These are phyloP conservation scores for Aphrophora alni DNA, from an alignment of 2,888 invertebrate genomes.

Conservation along the genomic window DNA sequence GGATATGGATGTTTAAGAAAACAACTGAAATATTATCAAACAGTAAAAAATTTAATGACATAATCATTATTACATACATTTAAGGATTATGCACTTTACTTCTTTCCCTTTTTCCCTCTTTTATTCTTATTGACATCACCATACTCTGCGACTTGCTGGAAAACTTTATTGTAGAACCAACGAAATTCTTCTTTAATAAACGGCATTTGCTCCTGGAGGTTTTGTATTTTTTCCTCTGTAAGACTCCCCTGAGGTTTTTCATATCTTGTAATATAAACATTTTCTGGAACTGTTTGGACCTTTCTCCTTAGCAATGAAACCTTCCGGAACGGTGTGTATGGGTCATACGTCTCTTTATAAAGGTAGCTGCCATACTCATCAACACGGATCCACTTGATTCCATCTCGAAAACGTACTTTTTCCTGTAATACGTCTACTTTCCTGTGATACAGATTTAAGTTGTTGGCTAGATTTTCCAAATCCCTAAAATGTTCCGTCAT, in stretches of 20 bases:
- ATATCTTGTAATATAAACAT: not conserved
- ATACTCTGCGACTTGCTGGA: not conserved
- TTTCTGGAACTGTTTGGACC: not conserved
- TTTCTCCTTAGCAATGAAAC: conserved; percentile 12
- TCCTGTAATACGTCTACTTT: conserved; percentile 46
- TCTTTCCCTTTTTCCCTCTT: not conserved
- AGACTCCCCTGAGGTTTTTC: not conserved
- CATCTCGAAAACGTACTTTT: conserved; percentile 50
- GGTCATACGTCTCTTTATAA: conserved; percentile 34
- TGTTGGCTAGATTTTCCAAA: conserved; percentile 40
- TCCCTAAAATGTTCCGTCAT: conserved; percentile 48
- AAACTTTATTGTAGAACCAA: not conserved
- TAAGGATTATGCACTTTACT: not conserved
- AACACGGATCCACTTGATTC: conserved; percentile 50
- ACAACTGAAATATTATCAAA: not conserved
- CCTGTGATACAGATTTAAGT: conserved; percentile 44
- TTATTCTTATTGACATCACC: not conserved
- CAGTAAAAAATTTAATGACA: not conserved
- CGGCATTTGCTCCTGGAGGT: conserved; percentile 31
- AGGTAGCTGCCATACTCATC: conserved; percentile 27
- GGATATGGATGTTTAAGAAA: not conserved
- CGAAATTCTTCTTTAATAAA: conserved; percentile 28
- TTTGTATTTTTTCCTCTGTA: conserved; percentile 32
- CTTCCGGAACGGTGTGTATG: conserved; percentile 29
- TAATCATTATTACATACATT: not conserved